Evolutionary conservation across 2,888 invertebrate genomes (phyloP), one percentile per base, ranked within the genome.

Genomic region (Spilosoma lubricipeda): DNA sequence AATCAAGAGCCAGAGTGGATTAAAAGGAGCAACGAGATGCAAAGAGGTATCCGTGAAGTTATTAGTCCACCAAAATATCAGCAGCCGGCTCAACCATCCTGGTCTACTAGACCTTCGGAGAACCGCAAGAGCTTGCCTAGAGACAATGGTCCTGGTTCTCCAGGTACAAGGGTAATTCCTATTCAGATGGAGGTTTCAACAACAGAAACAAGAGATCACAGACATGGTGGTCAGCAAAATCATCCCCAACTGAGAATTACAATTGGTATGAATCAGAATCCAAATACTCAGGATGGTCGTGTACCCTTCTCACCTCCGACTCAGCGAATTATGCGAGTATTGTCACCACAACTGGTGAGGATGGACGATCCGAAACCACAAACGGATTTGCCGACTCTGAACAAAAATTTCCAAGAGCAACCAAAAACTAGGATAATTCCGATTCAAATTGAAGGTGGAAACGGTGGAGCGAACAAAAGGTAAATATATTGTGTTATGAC

Each of bases 131-230:
- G 95, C 81, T 84, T 96, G 80, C 93, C 96, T 13, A 90, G 92
- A 80, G 95, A 95, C 66, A 90, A 83, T 67, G 87, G 80, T 20
- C 89, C 91, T 4, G 88, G 81, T 71, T 88, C 90, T 76, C 88
- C 88, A 42, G 94, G 96, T 70, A 91, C 93, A 73, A 96, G 96
- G 79, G 94, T 97, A 70, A 96, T 97, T 85, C 97, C 97, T 0
- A 96, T 98, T 77, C 97, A 97, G 87, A 95, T 97, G 88, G 97
- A 97, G 88, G 96, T 93, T 0, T 90, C 93, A 0, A 91, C 89
- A 72, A 91, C 91, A 23, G 94, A 95, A 45, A 87, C 91, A 0
- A 90, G 90, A 78, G 90, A 93, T 78, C 88, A 91, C n/a, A 88
- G 89, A 72, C 89, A 90, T 76, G 89, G 89, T 33, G 87, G 90